Base-by-base conservation (phyloP, 2,888 invertebrate species). In the Lampropteryx suffumata region DNA sequence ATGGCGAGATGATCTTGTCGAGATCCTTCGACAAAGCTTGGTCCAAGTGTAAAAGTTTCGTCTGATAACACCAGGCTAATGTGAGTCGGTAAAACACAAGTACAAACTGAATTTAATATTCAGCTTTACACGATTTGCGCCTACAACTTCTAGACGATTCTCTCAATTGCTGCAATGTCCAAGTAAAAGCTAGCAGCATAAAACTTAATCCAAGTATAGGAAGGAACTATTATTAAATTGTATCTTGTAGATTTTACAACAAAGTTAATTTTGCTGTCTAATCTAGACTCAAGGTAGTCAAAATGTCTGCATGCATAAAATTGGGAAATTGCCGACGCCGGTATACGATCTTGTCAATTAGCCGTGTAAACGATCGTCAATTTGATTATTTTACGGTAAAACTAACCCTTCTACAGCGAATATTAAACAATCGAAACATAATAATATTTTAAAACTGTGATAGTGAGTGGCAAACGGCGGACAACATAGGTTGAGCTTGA, bases 401-500 rank as follows among this genome's bases (percentile, higher is more conserved):
- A 46, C 42, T 24, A 26, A 36, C 36, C 28, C 21, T 42, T 34
- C 4, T 29, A 26, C 34, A 11, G 28, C 7, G 27, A 41, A 21
- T 3, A 3, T 21, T 21, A 3, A 21, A 21, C 21, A 21, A 2
- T 24, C 24, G 4, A 17, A 17, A 7, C 24, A 1, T 7, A 24
- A 24, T 24, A 7, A 5, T 2, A 24, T 42, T 39, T 45, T 39
- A 28, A 12, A 26, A 43, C 37, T 39, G 42, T 21, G 10, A 10
- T 37, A 50, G 51, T 44, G 47, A 45, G 39, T 29, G 41, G 27
- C 43, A 58, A 42, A 49, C 53, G 56, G 64, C 80, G 82, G 82
- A 84, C n/a, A 70, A 75, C 67, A 61, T 54, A 69, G 70, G 73
- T 69, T 72, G n/a, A n/a, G n/a, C n/a, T n/a, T n/a, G n/a, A n/a